Base-by-base conservation (phyloP, 2,113 vertebrate genomes). In the Saguinus midas region DNA sequence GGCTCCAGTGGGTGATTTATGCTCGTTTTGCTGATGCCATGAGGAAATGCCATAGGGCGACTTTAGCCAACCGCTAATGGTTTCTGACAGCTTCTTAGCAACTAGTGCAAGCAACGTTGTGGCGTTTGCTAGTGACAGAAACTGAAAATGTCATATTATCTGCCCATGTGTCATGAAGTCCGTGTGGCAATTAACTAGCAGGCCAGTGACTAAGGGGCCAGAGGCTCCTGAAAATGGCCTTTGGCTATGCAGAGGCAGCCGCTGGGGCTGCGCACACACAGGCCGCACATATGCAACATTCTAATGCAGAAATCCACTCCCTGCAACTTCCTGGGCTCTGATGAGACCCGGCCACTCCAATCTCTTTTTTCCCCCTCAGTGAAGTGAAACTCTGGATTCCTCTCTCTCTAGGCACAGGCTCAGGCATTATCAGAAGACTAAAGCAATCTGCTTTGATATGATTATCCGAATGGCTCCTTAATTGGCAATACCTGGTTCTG, bases 61-160 rank as follows among this genome's bases (percentile, higher is more conserved):
- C 99, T 99, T 99, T 98, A 99, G 99, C 99, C 99, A 99, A 99
- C 98, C 98, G 98, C 99, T 99, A 99, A 99, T 99, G 99, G 98
- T 98, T 99, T 99, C 99, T 99, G 99, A 99, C 99, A 99, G 99
- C 99, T 99, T 99, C 99, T 99, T 99, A 99, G 99, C 99, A 99
- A 99, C 99, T 99, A 99, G 99, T 98, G 99, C 98, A 99, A 99
- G 98, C 98, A 98, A 99, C 98, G 98, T 98, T 13, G 95, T 98
- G 98, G 98, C 98, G 98, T 98, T 98, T 98, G 98, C 99, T 99
- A 99, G 99, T 99, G 99, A 99, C 99, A 99, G 98, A 98, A 99
- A 99, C 98, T 5, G 98, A 99, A 99, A 99, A 99, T 99, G 99
- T 99, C 99, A 99, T 99, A 98, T 99, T 99, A 99, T 99, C 99